phyloP scores from a whole-genome alignment of 1,140 invertebrate species.

The Pomacea maculata region DNA sequence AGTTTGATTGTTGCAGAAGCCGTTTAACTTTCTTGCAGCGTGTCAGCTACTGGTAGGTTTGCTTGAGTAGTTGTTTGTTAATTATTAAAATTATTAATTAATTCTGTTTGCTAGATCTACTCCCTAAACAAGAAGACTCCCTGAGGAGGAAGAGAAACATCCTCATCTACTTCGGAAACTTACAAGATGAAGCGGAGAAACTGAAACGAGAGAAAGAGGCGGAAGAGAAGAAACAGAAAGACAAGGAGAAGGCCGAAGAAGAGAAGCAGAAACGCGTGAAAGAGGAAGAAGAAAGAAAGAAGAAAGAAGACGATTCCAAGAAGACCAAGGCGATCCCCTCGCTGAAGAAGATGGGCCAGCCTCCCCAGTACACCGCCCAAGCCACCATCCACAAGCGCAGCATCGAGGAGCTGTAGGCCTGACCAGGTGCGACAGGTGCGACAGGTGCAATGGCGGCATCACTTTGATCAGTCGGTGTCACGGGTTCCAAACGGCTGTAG shows the following conservation, averaged over 20 bases:
- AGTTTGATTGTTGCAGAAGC: too few relatives aligned
- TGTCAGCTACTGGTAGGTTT: too few relatives aligned
- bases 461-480: too few relatives aligned
- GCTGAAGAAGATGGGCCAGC: neutral
- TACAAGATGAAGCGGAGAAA: slow-evolving; percentile 3
- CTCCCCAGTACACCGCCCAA: neutral
- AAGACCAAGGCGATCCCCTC: neutral
- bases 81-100: neutral
- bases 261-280: neutral
- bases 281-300: slow-evolving; percentile 4
- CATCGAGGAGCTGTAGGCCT: neutral
- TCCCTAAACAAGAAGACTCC: slow-evolving; percentile 25
- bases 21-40: too few relatives aligned
- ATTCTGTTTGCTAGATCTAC: neutral
- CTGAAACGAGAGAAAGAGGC: neutral
- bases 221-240: neutral
- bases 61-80: too few relatives aligned
- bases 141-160: slow-evolving; percentile 32
- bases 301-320: neutral
- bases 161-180: slow-evolving; percentile 18
- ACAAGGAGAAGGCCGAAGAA: neutral
- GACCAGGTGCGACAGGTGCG: too few relatives aligned
- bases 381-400: slow-evolving; percentile 12
- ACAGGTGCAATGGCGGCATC: too few relatives aligned
- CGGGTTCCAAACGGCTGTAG: too few relatives aligned